A percentile compares a stretch with the other conserved stretches of the same genome.
phyloP scores from a whole-genome alignment of 2,797 vertebrate genomes.

The Muscicapa comitata region DNA sequence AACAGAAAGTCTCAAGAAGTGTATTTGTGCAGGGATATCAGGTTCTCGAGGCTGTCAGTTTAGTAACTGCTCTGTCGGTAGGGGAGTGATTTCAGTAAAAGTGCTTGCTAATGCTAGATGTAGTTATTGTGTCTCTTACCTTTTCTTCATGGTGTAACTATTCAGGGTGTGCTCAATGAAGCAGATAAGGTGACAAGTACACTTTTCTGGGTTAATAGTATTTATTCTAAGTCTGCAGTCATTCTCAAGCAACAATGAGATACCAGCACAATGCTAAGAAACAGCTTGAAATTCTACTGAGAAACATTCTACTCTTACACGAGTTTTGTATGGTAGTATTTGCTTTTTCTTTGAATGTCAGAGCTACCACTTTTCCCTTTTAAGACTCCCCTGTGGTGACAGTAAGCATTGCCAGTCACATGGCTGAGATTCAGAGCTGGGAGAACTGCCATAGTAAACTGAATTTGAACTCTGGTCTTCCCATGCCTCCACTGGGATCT shows the following conservation, averaged over 20 bases:
- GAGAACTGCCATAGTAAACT: constrained; percentile 69
- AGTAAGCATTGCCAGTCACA: constrained; percentile 68
- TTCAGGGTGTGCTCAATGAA: background rate
- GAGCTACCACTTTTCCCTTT: constrained; percentile 62
- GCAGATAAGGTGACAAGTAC: background rate
- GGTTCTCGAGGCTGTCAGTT: background rate
- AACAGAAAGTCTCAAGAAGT: background rate
- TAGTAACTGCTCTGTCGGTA: background rate
- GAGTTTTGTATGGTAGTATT: constrained; percentile 33
- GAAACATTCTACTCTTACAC: background rate
- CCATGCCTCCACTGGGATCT: constrained; percentile 65
- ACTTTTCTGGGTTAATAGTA: background rate
- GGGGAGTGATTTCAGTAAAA: background rate
- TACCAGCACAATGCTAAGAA: background rate
- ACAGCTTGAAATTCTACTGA: background rate
- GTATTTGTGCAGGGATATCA: background rate
- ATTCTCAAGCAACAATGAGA: background rate
- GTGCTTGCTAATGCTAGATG: background rate
- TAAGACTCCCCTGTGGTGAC: constrained; percentile 68
- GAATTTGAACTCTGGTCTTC: constrained; percentile 70
- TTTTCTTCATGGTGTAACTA: background rate
- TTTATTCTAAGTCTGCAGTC: background rate
- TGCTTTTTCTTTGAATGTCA: constrained; percentile 49
- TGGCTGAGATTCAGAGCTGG: constrained; percentile 66
- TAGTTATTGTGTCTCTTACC: background rate